Percentiles rank a stretch among this genome's conserved stretches.
These are phyloP conservation scores for Stenodera caucasica DNA, from an alignment of 2,888 invertebrate genomes.

Conservation along the genomic window DNA sequence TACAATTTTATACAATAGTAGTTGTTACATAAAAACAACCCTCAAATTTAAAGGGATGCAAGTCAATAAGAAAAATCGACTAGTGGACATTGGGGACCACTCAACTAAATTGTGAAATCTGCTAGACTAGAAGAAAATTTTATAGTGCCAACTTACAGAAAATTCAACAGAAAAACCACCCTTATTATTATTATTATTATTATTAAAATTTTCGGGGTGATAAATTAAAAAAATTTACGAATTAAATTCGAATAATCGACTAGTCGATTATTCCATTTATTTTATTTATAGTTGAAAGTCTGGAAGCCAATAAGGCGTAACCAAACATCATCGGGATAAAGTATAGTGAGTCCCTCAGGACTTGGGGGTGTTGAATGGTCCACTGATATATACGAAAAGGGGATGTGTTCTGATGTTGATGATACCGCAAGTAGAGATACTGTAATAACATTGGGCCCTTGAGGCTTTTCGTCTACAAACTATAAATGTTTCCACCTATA, in stretches of 20 bases:
- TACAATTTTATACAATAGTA: neutral
- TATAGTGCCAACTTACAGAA: neutral
- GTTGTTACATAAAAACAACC: too few species aligned
- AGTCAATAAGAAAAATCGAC: neutral
- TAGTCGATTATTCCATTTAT: neutral
- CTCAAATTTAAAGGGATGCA: neutral
- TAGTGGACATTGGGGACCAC: neutral
- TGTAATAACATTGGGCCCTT: constrained; percentile 36
- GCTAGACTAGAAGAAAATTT: neutral
- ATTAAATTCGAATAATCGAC: too few species aligned
- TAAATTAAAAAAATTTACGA: too few species aligned
- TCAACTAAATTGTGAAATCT: neutral
- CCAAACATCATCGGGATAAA: constrained; percentile 51
- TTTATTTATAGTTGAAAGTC: constrained; percentile 28
- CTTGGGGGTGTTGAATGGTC: constrained; percentile 52
- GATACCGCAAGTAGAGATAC: constrained; percentile 27
- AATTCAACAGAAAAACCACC: too few species aligned
- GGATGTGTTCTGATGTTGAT: constrained; percentile 39
- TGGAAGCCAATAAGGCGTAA: constrained; percentile 54
- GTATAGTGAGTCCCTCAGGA: constrained; percentile 50
- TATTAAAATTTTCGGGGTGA: too few species aligned
- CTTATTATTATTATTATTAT: too few species aligned
- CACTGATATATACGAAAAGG: constrained; percentile 38
- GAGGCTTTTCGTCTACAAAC: constrained; percentile 31
- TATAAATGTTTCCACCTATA: constrained; percentile 1